Evolutionary conservation across 2,888 invertebrate species (phyloP).

Genomic region (Syrphus vitripennis): DNA sequence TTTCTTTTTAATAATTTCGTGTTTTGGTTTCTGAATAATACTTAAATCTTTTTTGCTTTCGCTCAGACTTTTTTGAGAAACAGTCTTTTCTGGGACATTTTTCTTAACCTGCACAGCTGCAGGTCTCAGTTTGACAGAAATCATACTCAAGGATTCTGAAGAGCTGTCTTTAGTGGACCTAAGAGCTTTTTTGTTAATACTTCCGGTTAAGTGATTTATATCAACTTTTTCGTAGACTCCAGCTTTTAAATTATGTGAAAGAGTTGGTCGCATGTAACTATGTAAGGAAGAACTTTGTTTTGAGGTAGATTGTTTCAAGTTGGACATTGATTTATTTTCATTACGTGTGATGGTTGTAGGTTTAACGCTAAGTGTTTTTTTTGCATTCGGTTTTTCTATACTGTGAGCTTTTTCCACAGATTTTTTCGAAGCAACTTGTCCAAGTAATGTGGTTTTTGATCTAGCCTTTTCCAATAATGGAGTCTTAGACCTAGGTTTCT

Average conservation of each 20-base stretch:
- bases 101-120: not conserved
- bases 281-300: conserved; percentile 74
- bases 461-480: not conserved
- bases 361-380: conserved; percentile 43
- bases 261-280: conserved; percentile 84
- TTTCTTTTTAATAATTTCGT: conserved; percentile 2
- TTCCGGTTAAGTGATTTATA: not conserved
- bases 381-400: conserved; percentile 50
- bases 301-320: conserved; percentile 6
- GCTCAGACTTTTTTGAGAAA: not conserved
- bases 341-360: not conserved
- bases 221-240: conserved; percentile 74
- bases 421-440: not conserved
- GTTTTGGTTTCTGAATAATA: not conserved
- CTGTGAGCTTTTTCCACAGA: not conserved
- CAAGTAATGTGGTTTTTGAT: not conserved
- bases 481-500: not conserved
- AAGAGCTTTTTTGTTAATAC: not conserved
- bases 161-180: not conserved
- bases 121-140: not conserved
- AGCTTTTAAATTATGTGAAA: conserved; percentile 83
- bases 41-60: not conserved
- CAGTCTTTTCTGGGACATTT: not conserved
- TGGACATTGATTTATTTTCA: not conserved
- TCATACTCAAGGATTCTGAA: not conserved